Evolutionary conservation across 2,888 invertebrate species (phyloP).

Genomic region (Fissipunctia ypsillon): DNA sequence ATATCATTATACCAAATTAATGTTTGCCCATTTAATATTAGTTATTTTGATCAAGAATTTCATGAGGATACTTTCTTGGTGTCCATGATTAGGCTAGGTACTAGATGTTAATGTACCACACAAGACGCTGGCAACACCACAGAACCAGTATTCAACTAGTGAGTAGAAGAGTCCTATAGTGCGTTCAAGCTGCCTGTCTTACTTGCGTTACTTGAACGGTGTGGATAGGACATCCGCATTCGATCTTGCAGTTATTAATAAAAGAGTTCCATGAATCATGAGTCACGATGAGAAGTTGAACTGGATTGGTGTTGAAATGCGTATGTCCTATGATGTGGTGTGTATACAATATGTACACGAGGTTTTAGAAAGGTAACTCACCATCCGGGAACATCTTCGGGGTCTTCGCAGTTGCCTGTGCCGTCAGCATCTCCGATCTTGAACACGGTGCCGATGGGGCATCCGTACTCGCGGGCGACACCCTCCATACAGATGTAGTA

Average conservation of each 20-base stretch:
- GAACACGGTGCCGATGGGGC: slow-evolving; percentile 98
- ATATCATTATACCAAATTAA: slow-evolving; percentile 41
- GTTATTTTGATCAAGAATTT: slow-evolving; percentile 42
- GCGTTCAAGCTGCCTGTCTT: slow-evolving; percentile 81
- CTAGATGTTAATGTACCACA: slow-evolving; percentile 79
- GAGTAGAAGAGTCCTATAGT: slow-evolving; percentile 78
- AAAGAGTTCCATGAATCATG: slow-evolving; percentile 24
- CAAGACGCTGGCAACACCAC: slow-evolving; percentile 78
- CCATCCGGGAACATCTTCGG: slow-evolving; percentile 99
- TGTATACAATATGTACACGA: slow-evolving; percentile 62
- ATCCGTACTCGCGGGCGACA: slow-evolving; percentile 97
- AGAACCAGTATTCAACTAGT: slow-evolving; percentile 81
- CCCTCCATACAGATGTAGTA: slow-evolving; percentile 98
- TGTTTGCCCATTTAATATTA: slow-evolving; percentile 46
- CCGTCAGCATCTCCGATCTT: slow-evolving; percentile 97
- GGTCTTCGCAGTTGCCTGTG: slow-evolving; percentile 98
- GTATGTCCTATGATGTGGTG: slow-evolving; percentile 62
- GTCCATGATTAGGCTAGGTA: slow-evolving; percentile 68
- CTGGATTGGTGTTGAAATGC: slow-evolving; percentile 54
- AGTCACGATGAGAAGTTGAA: slow-evolving; percentile 31
- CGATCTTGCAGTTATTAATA: slow-evolving; percentile 53
- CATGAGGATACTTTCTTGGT: slow-evolving; percentile 54
- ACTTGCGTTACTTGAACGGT: slow-evolving; percentile 80
- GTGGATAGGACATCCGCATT: slow-evolving; percentile 73
- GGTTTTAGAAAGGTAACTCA: slow-evolving; percentile 88